A percentile compares a stretch with the other conserved stretches of the same genome.
Evolutionary conservation across 2,113 vertebrate genomes (phyloP).

Genomic region (Diadophis punctatus): DNA sequence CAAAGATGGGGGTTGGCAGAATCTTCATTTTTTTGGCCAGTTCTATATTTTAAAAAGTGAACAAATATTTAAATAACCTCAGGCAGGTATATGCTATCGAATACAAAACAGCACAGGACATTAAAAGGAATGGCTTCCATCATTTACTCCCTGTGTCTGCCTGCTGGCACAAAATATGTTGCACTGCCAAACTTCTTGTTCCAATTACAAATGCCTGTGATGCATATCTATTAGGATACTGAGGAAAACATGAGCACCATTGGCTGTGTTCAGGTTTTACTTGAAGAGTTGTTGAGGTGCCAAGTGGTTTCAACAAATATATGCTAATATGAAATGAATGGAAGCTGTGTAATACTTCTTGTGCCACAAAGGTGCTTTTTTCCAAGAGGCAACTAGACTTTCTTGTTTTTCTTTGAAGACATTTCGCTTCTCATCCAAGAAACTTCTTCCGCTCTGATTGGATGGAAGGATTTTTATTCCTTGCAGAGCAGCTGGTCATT

Average conservation of each 20-base stretch:
- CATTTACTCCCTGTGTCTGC: conserved; percentile 11
- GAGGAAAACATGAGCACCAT: neutral
- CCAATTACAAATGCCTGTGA: neutral
- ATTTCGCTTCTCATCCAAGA: neutral
- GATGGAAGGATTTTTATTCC: neutral
- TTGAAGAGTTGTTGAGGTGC: neutral
- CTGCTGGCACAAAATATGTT: neutral
- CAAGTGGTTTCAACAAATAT: neutral
- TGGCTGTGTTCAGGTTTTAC: neutral
- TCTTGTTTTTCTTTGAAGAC: neutral
- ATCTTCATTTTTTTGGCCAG: neutral
- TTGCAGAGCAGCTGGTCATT: neutral
- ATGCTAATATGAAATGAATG: neutral
- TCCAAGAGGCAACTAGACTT: neutral
- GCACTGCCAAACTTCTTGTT: conserved; percentile 4
- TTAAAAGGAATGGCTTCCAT: neutral
- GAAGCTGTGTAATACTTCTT: neutral
- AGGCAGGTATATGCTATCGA: neutral
- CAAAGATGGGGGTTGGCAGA: neutral
- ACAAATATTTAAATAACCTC: neutral
- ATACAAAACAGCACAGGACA: neutral
- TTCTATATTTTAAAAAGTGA: neutral
- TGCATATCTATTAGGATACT: neutral
- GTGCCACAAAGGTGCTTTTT: neutral
- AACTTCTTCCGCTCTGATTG: neutral